Evolutionary conservation across 2,888 invertebrate species (phyloP), one percentile per base, ranked within the genome.

Genomic region (Himalopsyche anomala): DNA sequence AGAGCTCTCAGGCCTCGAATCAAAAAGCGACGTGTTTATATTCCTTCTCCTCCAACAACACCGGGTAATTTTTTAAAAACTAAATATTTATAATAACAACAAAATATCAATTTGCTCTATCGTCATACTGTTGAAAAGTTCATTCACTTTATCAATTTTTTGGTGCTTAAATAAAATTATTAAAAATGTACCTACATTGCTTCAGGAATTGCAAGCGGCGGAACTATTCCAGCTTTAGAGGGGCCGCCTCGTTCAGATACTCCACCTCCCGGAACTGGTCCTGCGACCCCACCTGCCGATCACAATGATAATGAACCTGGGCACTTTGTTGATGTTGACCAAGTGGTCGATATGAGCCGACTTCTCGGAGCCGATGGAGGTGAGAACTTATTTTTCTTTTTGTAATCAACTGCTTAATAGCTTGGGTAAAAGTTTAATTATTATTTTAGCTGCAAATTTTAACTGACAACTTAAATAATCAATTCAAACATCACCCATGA

Each of bases 1-100:
- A 93, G 97, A 88, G 96, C 97, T 0, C 92, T 98, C 19, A 94
- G 97, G 88, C 98, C 98, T 0, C 94, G 96, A 89, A 94, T 95
- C 6, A 96, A 96, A 90, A 94, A 95, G 85, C 94, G 97, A 36
- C 94, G 96, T 81, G 96, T 97, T 5, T 96, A 95, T 89, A 96
- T 97, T 89, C 96, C 96, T 0, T 96, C 95, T 83, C 97, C 97
- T 0, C 96, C 96, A 0, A 95, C 96, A 84, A 95, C 95, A 5
- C 94, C 95, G 89, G 93, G 92, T 92, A 87, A 87, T 42, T 82
- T 38, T 54, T n/a, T 28, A 12, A 4, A 38, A 45, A 45, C 6
- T 2, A 45, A 9, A 8, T 45, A 9, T 9, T 9, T 9, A 8
- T 3, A 45, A 9, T 42, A 8, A 8, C 9, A 45, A 45, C 45